Conservation (phyloP, 2,888 invertebrate species). For the Limnephilus lunatus region DNA sequence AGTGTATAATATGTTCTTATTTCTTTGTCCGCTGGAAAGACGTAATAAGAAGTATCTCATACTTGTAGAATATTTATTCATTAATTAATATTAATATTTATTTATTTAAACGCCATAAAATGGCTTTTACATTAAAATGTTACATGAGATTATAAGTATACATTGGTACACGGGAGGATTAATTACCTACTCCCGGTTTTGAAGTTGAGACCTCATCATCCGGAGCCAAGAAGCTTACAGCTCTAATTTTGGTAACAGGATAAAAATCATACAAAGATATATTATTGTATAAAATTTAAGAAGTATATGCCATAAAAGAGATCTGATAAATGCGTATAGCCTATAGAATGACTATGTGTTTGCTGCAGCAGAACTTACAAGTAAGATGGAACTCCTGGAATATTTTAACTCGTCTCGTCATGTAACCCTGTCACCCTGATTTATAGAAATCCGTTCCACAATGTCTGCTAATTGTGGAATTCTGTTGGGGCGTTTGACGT, state of each 20-base stretch:
- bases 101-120: no score
- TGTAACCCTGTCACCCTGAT: constrained; percentile 54
- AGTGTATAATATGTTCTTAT: no score
- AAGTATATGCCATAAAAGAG: not conserved
- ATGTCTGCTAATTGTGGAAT: constrained; percentile 64
- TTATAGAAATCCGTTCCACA: constrained; percentile 58
- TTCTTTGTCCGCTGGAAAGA: no score
- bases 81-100: no score
- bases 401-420: not conserved
- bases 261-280: not conserved
- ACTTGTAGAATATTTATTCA: no score
- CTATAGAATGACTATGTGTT: not conserved
- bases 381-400: not conserved
- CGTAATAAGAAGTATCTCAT: no score
- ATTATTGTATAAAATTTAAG: not conserved
- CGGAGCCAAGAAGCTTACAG: not conserved
- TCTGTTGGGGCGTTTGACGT: constrained; percentile 52
- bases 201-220: not conserved
- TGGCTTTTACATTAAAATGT: no score
- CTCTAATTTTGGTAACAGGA: not conserved
- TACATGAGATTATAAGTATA: no score
- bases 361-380: not conserved
- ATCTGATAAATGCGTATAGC: not conserved
- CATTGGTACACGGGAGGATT: no score
- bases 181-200: not conserved